Conservation (phyloP, 2,113 vertebrate genomes). For the Struthio camelus region DNA sequence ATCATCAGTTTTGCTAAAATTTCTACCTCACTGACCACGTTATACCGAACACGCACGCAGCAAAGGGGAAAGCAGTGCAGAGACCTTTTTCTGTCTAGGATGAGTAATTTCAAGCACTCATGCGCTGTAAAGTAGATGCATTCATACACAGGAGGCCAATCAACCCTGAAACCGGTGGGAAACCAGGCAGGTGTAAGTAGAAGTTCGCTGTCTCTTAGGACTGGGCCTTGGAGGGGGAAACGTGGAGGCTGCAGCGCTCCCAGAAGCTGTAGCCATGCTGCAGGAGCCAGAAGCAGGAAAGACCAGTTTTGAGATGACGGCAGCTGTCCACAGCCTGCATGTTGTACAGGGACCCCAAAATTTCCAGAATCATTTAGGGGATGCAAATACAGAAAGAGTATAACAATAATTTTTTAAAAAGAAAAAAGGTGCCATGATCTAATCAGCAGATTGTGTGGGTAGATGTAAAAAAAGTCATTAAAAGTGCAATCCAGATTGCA, state of each 20-base stretch:
- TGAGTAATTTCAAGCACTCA: not conserved
- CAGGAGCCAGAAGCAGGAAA: not conserved
- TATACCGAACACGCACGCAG: not conserved
- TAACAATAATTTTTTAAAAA: not conserved
- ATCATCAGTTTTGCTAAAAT: not conserved
- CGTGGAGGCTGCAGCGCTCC: not conserved
- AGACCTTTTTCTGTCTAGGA: not conserved
- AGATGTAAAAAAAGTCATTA: accelerated
- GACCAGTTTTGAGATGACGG: not conserved
- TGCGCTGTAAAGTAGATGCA: not conserved
- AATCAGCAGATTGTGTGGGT: not conserved
- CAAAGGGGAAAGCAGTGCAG: not conserved
- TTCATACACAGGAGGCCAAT: not conserved
- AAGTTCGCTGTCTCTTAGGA: not conserved
- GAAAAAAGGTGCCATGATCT: accelerated
- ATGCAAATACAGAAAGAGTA: not conserved
- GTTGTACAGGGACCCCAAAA: too few relatives aligned
- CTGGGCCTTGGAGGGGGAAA: not conserved
- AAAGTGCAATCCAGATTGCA: accelerated
- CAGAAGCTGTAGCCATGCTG: not conserved
- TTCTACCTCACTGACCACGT: accelerated
- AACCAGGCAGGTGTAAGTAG: not conserved
- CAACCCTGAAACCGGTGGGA: not conserved
- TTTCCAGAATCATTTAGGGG: not conserved
- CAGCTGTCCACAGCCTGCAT: not conserved